These are phyloP conservation scores for Eucidaris tribuloides DNA, from an alignment of 35 echinoderm and acorn worm species.

Conservation along the genomic window DNA sequence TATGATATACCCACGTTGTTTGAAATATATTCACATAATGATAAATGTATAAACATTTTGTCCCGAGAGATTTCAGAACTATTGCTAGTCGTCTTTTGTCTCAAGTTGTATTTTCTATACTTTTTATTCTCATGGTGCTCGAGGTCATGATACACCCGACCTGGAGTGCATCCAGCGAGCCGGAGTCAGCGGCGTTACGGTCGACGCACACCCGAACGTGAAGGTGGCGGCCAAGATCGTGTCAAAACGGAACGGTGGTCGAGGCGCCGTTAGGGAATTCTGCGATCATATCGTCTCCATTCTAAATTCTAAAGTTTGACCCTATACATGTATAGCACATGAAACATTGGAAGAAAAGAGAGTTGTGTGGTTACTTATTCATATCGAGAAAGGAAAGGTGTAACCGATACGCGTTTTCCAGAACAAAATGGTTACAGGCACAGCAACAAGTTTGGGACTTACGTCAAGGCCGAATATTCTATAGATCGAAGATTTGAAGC, in stretches of 20 bases:
- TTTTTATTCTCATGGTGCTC: too few species aligned
- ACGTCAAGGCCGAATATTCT: too few species aligned
- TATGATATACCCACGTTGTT: not conserved
- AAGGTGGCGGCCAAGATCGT: not conserved
- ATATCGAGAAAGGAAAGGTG: too few species aligned
- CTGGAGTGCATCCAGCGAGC: not conserved
- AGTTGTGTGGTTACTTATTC: too few species aligned
- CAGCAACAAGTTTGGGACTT: too few species aligned
- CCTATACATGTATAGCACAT: too few species aligned
- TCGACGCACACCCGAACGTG: not conserved
- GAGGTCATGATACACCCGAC: slow-evolving; percentile 3
- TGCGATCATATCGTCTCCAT: not conserved
- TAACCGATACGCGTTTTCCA: too few species aligned
- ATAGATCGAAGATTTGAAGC: too few species aligned
- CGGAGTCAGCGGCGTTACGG: not conserved
- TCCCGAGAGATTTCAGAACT: not conserved
- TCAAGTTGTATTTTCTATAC: not conserved
- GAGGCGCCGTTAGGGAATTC: slow-evolving; percentile 13
- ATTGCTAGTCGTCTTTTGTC: too few species aligned
- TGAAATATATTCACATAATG: not conserved
- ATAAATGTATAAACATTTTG: not conserved
- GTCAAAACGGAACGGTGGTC: not conserved
- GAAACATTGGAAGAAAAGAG: too few species aligned
- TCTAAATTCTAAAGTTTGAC: too few species aligned
- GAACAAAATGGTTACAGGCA: too few species aligned